Evolutionary conservation across 2,797 vertebrate genomes (phyloP).

Genomic region (Danio kyathit): DNA sequence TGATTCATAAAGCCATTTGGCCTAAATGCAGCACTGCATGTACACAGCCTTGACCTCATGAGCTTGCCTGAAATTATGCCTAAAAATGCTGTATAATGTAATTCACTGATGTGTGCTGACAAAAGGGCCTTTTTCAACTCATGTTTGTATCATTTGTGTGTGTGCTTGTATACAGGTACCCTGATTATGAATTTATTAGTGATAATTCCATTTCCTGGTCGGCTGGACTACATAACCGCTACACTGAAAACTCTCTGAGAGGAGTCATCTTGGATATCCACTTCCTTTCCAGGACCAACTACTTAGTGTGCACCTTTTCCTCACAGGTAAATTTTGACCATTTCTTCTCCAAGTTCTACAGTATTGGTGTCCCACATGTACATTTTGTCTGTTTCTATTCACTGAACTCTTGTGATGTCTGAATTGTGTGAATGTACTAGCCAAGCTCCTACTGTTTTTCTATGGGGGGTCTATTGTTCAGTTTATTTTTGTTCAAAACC

Average conservation of each 20-base stretch:
- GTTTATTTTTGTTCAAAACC: neutral
- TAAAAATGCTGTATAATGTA: neutral
- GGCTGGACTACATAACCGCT: constrained; percentile 95
- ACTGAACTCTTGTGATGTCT: neutral
- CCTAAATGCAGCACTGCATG: no score
- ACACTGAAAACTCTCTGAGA: constrained; percentile 96
- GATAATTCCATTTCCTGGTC: constrained; percentile 99
- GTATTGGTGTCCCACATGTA: neutral
- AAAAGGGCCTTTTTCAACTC: no score
- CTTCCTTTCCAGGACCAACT: constrained; percentile 97
- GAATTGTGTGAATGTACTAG: neutral
- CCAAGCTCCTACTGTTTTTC: neutral
- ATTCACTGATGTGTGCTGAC: neutral
- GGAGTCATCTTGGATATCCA: constrained; percentile 98
- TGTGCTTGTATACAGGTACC: constrained; percentile 81
- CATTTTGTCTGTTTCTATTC: neutral
- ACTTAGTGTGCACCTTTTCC: constrained; percentile 97
- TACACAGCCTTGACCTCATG: neutral
- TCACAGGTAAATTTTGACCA: constrained; percentile 85
- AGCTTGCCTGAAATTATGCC: neutral
- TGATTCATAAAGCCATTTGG: no score
- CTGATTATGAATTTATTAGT: constrained; percentile 97
- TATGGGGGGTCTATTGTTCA: neutral
- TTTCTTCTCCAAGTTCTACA: neutral
- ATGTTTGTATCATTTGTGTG: no score